Evolutionary conservation across 1,140 invertebrate species (phyloP).

Genomic region (Lethrus apterus): DNA sequence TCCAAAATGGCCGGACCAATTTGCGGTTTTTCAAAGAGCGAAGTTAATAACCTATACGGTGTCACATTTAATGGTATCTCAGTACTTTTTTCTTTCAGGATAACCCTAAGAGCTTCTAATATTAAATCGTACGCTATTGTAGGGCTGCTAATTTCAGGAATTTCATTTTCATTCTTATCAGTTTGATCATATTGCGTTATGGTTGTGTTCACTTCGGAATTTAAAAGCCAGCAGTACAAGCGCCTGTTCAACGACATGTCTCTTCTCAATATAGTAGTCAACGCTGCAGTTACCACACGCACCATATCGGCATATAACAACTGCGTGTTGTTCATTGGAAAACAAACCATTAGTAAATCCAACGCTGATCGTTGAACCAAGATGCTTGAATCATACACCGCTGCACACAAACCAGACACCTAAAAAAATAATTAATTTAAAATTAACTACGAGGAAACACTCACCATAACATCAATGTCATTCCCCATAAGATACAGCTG

Average conservation of each 20-base stretch:
- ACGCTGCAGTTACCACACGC: slow-evolving; percentile 67
- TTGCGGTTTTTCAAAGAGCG: slow-evolving; percentile 83
- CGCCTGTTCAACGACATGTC: slow-evolving; percentile 90
- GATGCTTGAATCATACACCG: slow-evolving; percentile 73
- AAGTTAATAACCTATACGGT: slow-evolving; percentile 79
- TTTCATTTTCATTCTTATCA: slow-evolving; percentile 18
- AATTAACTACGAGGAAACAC: slow-evolving; percentile 12
- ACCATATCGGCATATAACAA: slow-evolving; percentile 68
- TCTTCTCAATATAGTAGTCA: slow-evolving; percentile 76
- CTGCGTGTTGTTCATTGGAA: slow-evolving; percentile 80
- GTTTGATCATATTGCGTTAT: neutral
- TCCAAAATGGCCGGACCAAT: slow-evolving; percentile 80
- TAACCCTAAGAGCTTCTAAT: slow-evolving; percentile 56
- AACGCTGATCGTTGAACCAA: slow-evolving; percentile 82
- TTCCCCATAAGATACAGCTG: slow-evolving; percentile 82
- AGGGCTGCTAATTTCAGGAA: slow-evolving; percentile 35
- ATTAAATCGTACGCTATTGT: slow-evolving; percentile 56
- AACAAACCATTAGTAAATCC: slow-evolving; percentile 76
- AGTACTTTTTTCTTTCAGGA: slow-evolving; percentile 50
- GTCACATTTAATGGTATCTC: slow-evolving; percentile 60
- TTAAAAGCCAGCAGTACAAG: slow-evolving; percentile 77
- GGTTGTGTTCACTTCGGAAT: slow-evolving; percentile 57
- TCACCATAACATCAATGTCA: slow-evolving; percentile 76
- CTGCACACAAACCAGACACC: slow-evolving; percentile 49
- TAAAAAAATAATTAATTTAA: slow-evolving; percentile 18